Percentiles rank a stretch among this genome's conserved stretches.
Conservation (phyloP, 2,797 vertebrate genomes). For the Notamacropus eugenii region DNA sequence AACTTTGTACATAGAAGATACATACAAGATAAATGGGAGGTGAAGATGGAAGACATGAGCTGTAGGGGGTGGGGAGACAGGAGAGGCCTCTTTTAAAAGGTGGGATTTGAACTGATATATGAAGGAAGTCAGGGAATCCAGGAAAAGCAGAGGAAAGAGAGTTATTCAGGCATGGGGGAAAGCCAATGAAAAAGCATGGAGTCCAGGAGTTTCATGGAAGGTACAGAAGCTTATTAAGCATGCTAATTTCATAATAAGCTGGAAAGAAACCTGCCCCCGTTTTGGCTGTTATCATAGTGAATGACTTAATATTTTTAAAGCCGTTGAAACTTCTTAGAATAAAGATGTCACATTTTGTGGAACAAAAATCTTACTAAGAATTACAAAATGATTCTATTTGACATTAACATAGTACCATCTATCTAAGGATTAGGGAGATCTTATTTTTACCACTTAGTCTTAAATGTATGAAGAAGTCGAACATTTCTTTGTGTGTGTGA, state of each 20-base stretch:
- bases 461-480: background rate
- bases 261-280: constrained; percentile 37
- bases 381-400: background rate
- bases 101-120: background rate
- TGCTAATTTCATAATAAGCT: constrained; percentile 11
- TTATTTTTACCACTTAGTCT: background rate
- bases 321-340: constrained; percentile 21
- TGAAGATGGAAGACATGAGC: background rate
- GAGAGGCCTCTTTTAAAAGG: background rate
- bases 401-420: background rate
- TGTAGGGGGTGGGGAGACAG: background rate
- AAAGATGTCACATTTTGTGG: background rate
- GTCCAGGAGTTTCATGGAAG: background rate
- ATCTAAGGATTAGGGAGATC: background rate
- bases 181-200: background rate
- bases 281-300: constrained; percentile 44
- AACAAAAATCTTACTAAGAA: background rate
- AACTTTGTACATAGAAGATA: background rate
- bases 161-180: background rate
- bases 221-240: constrained; percentile 4
- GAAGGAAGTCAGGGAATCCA: background rate
- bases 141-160: background rate
- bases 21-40: background rate
- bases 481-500: background rate
- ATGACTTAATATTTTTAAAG: constrained; percentile 58